Conservation (phyloP, 2,888 invertebrate species). For the Congeria kusceri region DNA sequence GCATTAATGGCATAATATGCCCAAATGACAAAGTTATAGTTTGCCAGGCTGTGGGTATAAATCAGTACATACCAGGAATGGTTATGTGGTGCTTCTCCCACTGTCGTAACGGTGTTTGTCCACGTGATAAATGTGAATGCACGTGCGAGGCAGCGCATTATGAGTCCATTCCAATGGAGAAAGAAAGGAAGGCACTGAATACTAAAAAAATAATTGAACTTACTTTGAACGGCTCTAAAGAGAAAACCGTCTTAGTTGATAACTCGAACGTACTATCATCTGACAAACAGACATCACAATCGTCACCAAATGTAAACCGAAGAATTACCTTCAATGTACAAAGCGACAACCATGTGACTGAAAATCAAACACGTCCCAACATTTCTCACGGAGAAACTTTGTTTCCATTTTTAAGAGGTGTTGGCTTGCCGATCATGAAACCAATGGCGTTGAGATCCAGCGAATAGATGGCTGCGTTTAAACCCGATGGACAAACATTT, state of each 20-base stretch:
- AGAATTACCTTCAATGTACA: too few species aligned
- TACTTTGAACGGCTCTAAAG: conserved; percentile 16
- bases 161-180: neutral
- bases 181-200: neutral
- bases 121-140: conserved; percentile 41
- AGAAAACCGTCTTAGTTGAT: conserved; percentile 4
- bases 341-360: too few species aligned
- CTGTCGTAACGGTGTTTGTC: conserved; percentile 46
- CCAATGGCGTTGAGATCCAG: too few species aligned
- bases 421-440: too few species aligned
- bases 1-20: neutral
- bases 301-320: too few species aligned
- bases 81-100: conserved; percentile 57
- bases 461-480: too few species aligned
- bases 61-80: conserved; percentile 48
- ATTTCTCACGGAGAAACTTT: too few species aligned
- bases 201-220: conserved; percentile 17
- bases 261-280: neutral
- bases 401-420: too few species aligned
- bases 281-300: too few species aligned
- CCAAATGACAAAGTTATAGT: conserved; percentile 21
- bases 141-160: neutral
- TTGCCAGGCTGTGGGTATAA: conserved; percentile 39
- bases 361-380: too few species aligned
- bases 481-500: too few species aligned